These are phyloP conservation scores for Pyrocoelia pectoralis DNA, from an alignment of 2,888 invertebrate genomes.

Conservation along the genomic window DNA sequence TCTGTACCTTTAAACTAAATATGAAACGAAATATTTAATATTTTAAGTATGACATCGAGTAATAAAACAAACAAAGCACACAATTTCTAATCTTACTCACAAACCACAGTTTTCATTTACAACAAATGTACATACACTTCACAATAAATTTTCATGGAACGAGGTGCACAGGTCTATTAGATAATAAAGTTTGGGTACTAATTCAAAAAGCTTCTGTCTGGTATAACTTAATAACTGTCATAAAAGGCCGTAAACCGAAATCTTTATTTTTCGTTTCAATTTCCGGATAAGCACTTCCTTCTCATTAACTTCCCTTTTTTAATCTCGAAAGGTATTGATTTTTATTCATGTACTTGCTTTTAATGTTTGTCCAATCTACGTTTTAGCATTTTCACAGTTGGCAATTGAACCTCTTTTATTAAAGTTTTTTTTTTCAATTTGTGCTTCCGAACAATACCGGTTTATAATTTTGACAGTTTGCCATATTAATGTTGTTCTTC, in stretches of 20 bases:
- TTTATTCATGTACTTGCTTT: not conserved
- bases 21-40: too few relatives aligned
- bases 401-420: not conserved
- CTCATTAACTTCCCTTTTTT: slow-evolving; percentile 3
- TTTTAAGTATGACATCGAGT: too few relatives aligned
- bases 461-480: not conserved
- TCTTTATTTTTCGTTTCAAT: slow-evolving; percentile 11
- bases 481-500: not conserved
- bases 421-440: not conserved
- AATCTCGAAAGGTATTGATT: slow-evolving; percentile 9
- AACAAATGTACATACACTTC: not conserved
- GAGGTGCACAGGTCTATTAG: not conserved
- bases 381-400: not conserved
- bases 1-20: too few relatives aligned
- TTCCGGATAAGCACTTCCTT: slow-evolving; percentile 8
- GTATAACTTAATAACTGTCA: slow-evolving; percentile 1
- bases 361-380: not conserved
- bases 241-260: not conserved
- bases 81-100: not conserved
- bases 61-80: not conserved
- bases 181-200: not conserved
- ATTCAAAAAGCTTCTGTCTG: not conserved
- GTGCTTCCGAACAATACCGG: not conserved
- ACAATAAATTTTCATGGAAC: not conserved
- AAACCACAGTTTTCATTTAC: not conserved